phyloP scores from a whole-genome alignment of 2,888 invertebrate species.

The Drosophila austrosaltans region DNA sequence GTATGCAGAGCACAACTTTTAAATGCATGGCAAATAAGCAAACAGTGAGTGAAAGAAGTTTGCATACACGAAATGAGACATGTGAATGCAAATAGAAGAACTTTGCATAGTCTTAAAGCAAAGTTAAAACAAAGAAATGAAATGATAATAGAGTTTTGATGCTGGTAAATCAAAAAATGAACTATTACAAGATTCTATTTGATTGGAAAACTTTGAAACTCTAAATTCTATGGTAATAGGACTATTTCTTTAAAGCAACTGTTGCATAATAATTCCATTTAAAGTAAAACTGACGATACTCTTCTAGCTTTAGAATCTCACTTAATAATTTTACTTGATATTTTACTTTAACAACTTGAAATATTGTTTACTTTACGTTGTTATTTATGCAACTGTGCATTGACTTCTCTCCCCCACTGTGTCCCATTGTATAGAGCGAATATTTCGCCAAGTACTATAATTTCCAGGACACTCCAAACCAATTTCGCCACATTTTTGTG shows the following conservation, averaged over 20 bases:
- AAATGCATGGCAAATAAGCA: slow-evolving; percentile 63
- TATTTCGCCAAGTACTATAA: slow-evolving; percentile 27
- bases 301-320: too few relatives aligned
- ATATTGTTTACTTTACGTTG: too few relatives aligned
- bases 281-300: too few relatives aligned
- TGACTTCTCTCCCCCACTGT: slow-evolving; percentile 23
- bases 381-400: not conserved
- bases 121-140: too few relatives aligned
- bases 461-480: slow-evolving; percentile 33
- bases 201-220: not conserved
- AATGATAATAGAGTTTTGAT: too few relatives aligned
- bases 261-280: too few relatives aligned
- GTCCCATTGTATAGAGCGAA: slow-evolving; percentile 8
- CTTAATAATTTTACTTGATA: too few relatives aligned
- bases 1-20: slow-evolving; percentile 45
- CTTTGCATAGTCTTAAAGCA: not conserved
- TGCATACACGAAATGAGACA: slow-evolving; percentile 3
- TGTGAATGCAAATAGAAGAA: not conserved
- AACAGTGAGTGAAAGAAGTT: slow-evolving; percentile 37
- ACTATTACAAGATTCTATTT: not conserved
- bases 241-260: too few relatives aligned
- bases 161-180: too few relatives aligned
- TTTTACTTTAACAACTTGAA: too few relatives aligned
- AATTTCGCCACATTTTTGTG: slow-evolving; percentile 41
- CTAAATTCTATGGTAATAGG: not conserved